Base-by-base conservation (phyloP, 2,888 invertebrate genomes). In the Drosophila neutralis region DNA sequence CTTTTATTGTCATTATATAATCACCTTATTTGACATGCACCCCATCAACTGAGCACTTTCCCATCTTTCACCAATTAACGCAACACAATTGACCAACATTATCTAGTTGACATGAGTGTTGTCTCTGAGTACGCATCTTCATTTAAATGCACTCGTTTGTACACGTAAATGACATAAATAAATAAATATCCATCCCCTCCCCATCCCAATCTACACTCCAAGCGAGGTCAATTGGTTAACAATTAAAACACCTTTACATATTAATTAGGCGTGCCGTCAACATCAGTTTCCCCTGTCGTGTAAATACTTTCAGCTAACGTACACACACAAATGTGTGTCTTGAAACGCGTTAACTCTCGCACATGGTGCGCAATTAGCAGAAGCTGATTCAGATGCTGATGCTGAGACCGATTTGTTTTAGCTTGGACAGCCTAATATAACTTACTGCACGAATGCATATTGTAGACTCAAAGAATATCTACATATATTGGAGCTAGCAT, bases 181-280 rank as follows among this genome's bases (percentile, higher is more conserved):
- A 35, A 60, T 42, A 62, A 35, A 60, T 49, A 59, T 48, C 60
- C 63, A 49, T 51, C 62, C 45, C 24, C 38, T 48, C 45, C 24
- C 52, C 57, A 62, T 51, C 5, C 27, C 24, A 35, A 27, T 29
- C 36, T 33, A 24, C 45, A 36, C 51, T 45, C 18, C 18, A 2
- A 35, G 35, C 24, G n/a, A 53, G 8, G 35, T 33, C 63, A 69
- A 51, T 63, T 63, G 81, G 54, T 51, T 68, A 49, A 67, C 76
- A 78, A 82, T 80, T 64, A 72, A 80, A 87, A 73, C 89, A 85
- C 89, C 80, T 82, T 85, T 73, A 89, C 89, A 86, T 86, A 86
- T 86, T 86, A 86, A 86, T 86, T 86, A 85, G 78, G 76, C 85
- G 33, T 87, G 73, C 48, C 68, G 57, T 52, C 68, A 73, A 64